Evolutionary conservation across 2,888 invertebrate species (phyloP).

Genomic region (Melipona beecheii): DNA sequence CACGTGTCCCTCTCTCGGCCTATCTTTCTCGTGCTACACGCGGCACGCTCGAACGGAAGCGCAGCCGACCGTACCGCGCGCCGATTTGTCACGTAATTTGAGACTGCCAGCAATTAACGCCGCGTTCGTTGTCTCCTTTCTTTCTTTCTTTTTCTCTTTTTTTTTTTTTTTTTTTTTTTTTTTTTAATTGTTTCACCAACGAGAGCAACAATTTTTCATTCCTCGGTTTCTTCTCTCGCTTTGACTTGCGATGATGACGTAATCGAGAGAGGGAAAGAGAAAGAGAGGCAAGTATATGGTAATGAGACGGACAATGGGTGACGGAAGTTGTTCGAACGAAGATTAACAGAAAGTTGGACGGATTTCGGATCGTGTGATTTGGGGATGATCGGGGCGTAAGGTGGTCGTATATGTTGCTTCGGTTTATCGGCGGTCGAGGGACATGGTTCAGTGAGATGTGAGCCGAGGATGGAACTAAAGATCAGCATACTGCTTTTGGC

Average conservation of each 20-base stretch:
- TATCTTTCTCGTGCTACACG: conserved; percentile 18
- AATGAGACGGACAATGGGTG: conserved; percentile 12
- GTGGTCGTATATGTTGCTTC: conserved; percentile 8
- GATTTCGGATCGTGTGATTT: background rate
- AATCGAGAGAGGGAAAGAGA: background rate
- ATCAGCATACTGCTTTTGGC: conserved; percentile 75
- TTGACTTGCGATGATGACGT: no score
- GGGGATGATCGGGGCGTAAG: conserved; percentile 7
- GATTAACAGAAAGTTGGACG: background rate
- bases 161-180: background rate
- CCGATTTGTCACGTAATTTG: conserved; percentile 53
- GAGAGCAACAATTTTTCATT: background rate
- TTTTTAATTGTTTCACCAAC: background rate
- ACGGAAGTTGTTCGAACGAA: conserved; percentile 14
- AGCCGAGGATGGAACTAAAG: conserved; percentile 74
- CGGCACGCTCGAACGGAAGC: conserved; percentile 63
- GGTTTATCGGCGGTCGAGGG: conserved; percentile 9
- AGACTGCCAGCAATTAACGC: conserved; percentile 52
- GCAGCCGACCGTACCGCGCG: conserved; percentile 60
- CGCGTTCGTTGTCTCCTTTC: background rate
- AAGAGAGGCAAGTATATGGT: background rate
- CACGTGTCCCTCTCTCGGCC: conserved; percentile 55
- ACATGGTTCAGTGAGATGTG: conserved; percentile 70
- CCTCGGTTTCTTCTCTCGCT: background rate
- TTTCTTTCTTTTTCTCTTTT: background rate